Evolutionary conservation across 2,113 vertebrate genomes (phyloP).

Genomic region (Cochlearius cochlearius): DNA sequence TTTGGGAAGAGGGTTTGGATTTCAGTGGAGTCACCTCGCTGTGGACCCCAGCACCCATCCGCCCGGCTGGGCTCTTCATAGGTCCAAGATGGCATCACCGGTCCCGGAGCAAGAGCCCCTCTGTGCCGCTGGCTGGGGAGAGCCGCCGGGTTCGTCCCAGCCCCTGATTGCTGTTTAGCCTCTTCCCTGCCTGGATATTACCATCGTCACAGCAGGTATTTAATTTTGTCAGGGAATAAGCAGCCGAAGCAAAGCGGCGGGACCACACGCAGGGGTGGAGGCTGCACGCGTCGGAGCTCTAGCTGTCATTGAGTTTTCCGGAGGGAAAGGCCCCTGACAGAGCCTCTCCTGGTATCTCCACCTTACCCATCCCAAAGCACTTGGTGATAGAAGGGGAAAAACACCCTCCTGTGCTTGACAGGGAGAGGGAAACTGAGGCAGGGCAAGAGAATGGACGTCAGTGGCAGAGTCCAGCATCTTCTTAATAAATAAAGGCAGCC

Average conservation of each 20-base stretch:
- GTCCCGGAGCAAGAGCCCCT: background rate
- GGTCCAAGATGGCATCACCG: background rate
- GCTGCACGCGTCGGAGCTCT: accelerated
- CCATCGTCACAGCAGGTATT: background rate
- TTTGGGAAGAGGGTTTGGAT: background rate
- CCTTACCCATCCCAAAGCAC: background rate
- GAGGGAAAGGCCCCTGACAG: background rate
- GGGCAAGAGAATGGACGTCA: background rate
- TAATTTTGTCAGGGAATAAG: background rate
- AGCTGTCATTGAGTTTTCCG: background rate
- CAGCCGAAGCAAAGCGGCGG: background rate
- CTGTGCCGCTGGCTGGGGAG: background rate
- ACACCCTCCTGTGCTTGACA: background rate
- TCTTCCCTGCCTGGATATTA: accelerated
- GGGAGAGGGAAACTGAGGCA: background rate
- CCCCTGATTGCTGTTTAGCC: background rate
- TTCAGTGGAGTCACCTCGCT: background rate
- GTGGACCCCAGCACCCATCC: background rate
- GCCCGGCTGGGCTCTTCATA: accelerated
- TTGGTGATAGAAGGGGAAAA: background rate
- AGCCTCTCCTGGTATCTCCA: background rate
- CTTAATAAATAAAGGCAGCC: background rate
- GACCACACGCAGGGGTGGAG: background rate
- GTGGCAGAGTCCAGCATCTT: background rate
- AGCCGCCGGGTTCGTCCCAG: background rate